Evolutionary conservation across 2,113 vertebrate genomes (phyloP), one percentile per base, ranked within the genome.

Genomic region (Neogobius melanostomus): DNA sequence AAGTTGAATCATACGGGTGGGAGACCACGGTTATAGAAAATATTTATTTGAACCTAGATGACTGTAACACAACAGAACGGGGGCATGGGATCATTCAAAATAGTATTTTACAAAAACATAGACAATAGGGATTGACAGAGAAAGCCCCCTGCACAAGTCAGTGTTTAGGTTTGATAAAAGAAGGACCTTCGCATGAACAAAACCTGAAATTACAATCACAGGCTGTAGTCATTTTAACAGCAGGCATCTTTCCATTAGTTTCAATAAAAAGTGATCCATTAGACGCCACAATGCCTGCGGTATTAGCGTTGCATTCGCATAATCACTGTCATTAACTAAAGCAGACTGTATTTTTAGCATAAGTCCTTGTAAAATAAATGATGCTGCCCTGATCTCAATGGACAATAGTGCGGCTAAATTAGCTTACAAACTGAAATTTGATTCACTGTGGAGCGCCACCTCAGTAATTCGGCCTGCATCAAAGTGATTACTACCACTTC

Each of bases 381-480:
- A 83, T 54, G 69, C 28, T 50, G 66, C 16, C 45, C 21, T 81
- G 70, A 84, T 88, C 66, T 68, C 80, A 85, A 80, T 85, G 76
- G 59, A 66, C 76, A 82, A 79, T 65, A 73, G 69, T 76, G 4
- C 51, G 8, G 63, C 70, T 77, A 75, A 85, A 83, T 79, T 72
- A 75, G 49, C 85, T 85, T 63, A 68, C 68, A 77, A 72, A 87
- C 84, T 77, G 78, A 74, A 77, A 85, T 87, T 86, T 76, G 69
- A 85, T 78, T 76, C 71, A 75, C 70, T 77, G 66, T 78, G 61
- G 80, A 83, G 83, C 68, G 68, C 64, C 71, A 86, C 72, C 76
- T 82, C 51, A 15, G 83, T 79, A 83, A 87, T 86, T 73, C 77
- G 76, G 82, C 66, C 72, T 81, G 80, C 85, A 86, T 85, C 82